These are phyloP conservation scores for Campylorhamphus procurvoides DNA, from an alignment of 2,113 vertebrate genomes.

Conservation along the genomic window DNA sequence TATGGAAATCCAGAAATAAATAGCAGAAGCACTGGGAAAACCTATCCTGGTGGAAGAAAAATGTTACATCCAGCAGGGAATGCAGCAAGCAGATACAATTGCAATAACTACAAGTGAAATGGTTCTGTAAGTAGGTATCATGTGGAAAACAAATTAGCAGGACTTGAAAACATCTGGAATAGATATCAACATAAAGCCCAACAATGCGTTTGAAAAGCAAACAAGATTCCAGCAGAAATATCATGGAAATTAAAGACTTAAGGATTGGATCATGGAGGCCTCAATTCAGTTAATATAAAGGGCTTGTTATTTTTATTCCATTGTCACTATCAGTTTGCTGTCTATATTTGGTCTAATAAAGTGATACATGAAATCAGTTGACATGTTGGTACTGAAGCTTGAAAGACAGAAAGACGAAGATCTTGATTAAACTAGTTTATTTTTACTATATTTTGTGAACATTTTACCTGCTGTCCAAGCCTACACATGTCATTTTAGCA, in stretches of 20 bases:
- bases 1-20: conserved; percentile 15
- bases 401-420: not conserved
- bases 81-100: not conserved
- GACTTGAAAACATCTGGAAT: conserved; percentile 59
- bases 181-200: conserved; percentile 30
- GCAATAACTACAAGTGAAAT: conserved; percentile 34
- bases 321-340: not conserved
- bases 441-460: not conserved
- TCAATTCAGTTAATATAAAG: not conserved
- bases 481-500: not conserved
- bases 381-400: not conserved
- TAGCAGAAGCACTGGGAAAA: conserved; percentile 28
- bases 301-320: not conserved
- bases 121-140: conserved; percentile 40
- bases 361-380: not conserved
- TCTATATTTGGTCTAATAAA: not conserved
- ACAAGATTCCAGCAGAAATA: conserved; percentile 31
- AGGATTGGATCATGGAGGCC: not conserved
- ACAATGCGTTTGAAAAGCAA: conserved; percentile 51
- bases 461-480: not conserved
- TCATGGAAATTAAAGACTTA: conserved; percentile 13
- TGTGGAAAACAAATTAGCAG: conserved; percentile 59
- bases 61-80: conserved; percentile 10
- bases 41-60: conserved; percentile 16
- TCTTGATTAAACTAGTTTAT: not conserved